Percentiles rank a stretch among this genome's conserved stretches.
phyloP scores from a whole-genome alignment of 2,888 invertebrate genomes.

The Tachina fera region DNA sequence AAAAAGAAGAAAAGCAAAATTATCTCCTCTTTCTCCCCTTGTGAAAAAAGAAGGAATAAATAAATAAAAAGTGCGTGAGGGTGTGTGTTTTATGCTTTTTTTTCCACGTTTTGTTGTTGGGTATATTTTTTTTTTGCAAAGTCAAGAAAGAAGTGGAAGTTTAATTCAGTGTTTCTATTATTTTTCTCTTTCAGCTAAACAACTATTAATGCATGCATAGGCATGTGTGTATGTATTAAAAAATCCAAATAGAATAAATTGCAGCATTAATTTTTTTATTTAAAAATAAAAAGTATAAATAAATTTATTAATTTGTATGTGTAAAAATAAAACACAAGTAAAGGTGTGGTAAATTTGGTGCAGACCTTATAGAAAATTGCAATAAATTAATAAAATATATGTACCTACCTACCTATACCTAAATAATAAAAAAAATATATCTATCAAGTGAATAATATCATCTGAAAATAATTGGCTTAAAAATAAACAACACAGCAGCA shows the following conservation, averaged over 20 bases:
- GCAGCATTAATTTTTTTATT: slow-evolving; percentile 1
- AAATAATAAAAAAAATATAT: background rate
- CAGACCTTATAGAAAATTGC: background rate
- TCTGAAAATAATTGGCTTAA: slow-evolving; percentile 10
- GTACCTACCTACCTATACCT: background rate
- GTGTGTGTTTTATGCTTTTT: slow-evolving; percentile 12
- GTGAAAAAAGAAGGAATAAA: background rate
- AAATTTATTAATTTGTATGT: background rate
- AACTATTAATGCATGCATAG: background rate
- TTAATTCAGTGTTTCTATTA: background rate
- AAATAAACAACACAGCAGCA: background rate
- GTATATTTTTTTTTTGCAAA: slow-evolving; percentile 17
- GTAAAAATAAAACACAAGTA: background rate
- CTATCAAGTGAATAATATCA: slow-evolving; percentile 7
- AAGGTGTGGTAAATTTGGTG: slow-evolving; percentile 51
- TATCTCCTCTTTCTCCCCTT: background rate
- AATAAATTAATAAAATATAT: background rate
- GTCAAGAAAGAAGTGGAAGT: background rate
- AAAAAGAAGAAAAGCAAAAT: background rate
- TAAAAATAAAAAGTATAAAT: background rate
- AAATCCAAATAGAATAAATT: slow-evolving; percentile 2
- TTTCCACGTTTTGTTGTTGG: slow-evolving; percentile 26
- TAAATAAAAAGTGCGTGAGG: slow-evolving; percentile 19
- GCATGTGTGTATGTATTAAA: background rate
- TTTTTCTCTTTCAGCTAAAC: slow-evolving; percentile 1